Conservation (phyloP, 2,888 invertebrate genomes). For the Chloroclystis v-ata region DNA sequence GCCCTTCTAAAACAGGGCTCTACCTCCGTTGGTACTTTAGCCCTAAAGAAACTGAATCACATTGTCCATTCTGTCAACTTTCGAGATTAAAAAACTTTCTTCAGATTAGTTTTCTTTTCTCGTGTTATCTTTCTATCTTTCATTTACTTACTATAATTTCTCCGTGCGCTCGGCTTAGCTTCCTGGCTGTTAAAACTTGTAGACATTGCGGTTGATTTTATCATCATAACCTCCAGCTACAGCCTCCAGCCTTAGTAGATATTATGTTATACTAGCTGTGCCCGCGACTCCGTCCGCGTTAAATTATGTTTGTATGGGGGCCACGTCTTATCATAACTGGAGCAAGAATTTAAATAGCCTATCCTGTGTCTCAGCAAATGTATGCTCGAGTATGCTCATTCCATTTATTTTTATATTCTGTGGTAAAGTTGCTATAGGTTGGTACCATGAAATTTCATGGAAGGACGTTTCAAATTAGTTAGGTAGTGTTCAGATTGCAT, state of each 20-base stretch:
- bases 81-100: conserved; percentile 29
- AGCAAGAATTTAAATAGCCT: too few species aligned
- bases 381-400: too few species aligned
- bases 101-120: conserved; percentile 24
- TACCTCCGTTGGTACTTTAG: conserved; percentile 9
- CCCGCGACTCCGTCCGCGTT: too few species aligned
- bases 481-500: conserved; percentile 34
- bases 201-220: neutral
- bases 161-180: conserved; percentile 6
- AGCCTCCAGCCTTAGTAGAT: too few species aligned
- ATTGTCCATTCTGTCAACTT: conserved; percentile 24
- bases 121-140: conserved; percentile 22
- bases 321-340: too few species aligned
- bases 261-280: too few species aligned
- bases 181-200: conserved; percentile 8
- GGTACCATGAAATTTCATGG: too few species aligned
- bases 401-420: too few species aligned
- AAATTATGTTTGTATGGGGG: too few species aligned
- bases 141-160: conserved; percentile 25
- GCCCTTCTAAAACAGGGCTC: conserved; percentile 11
- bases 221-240: too few species aligned
- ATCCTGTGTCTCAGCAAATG: too few species aligned
- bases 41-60: conserved; percentile 21
- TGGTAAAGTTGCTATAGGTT: too few species aligned
- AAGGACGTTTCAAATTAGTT: conserved; percentile 9